These are phyloP conservation scores for Falco cherrug DNA, from an alignment of 2,797 vertebrate genomes.

Conservation along the genomic window DNA sequence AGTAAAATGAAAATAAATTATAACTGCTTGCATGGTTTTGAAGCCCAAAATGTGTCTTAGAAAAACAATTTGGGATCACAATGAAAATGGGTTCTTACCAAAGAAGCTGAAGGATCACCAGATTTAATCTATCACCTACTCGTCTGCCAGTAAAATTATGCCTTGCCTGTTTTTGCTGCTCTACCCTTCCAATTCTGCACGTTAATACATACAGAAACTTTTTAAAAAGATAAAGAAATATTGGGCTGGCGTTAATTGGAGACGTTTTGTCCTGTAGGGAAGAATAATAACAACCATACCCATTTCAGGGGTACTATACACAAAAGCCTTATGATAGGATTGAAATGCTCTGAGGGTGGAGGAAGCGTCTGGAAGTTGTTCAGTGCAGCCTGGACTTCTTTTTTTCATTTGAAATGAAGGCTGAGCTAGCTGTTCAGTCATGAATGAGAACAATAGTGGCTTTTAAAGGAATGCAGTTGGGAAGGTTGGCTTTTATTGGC, in stretches of 20 bases:
- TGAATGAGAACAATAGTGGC: conserved; percentile 71
- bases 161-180: background rate
- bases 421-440: conserved; percentile 45
- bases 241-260: background rate
- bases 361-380: conserved; percentile 58
- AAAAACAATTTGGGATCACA: background rate
- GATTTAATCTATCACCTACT: background rate
- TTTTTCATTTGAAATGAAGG: conserved; percentile 27
- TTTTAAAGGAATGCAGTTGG: conserved; percentile 56
- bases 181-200: background rate
- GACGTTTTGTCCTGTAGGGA: background rate
- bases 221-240: background rate
- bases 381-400: background rate
- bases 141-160: background rate
- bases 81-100: background rate
- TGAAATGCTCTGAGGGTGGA: background rate
- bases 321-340: background rate
- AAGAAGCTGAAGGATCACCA: conserved; percentile 17
- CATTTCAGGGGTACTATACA: background rate
- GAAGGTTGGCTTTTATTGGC: conserved; percentile 65
- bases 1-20: conserved; percentile 8
- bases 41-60: background rate
- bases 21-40: background rate
- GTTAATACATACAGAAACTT: background rate
- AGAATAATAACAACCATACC: background rate